phyloP scores from a whole-genome alignment of 2,797 vertebrate genomes.

The Ctenosaura bakeri region DNA sequence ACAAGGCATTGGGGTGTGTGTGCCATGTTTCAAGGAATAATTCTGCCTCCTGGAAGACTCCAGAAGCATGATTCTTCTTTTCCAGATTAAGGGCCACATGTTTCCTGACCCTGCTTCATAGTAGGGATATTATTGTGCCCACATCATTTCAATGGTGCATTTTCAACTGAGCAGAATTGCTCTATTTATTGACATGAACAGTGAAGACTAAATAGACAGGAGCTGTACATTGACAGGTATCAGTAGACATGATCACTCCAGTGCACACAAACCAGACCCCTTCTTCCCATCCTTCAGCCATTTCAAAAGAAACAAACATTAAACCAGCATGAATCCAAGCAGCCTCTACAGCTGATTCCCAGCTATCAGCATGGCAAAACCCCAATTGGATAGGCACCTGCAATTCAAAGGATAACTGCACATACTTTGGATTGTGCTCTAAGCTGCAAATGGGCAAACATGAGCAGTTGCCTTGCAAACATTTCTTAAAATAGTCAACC shows the following conservation, averaged over 20 bases:
- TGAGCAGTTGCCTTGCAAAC: conserved; percentile 11
- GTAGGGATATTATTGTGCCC: too few relatives aligned
- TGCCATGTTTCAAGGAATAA: too few relatives aligned
- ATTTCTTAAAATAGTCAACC: conserved; percentile 10
- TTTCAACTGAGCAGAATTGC: not conserved
- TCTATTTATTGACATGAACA: not conserved
- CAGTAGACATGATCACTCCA: not conserved
- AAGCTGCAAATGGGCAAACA: not conserved
- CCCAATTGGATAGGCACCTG: not conserved
- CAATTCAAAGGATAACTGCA: not conserved
- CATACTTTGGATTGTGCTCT: conserved; percentile 1
- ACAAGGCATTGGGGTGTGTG: too few relatives aligned
- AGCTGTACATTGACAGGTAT: not conserved
- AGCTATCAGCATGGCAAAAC: not conserved
- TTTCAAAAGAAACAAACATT: not conserved
- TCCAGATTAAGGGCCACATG: too few relatives aligned
- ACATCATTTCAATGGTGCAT: not conserved
- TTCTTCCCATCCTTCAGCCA: not conserved
- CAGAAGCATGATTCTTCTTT: too few relatives aligned
- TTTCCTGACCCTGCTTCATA: too few relatives aligned
- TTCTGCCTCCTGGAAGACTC: too few relatives aligned
- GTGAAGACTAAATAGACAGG: not conserved
- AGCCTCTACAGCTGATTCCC: not conserved
- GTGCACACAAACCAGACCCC: too few relatives aligned
- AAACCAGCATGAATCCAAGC: not conserved